These are phyloP conservation scores for Tauraco erythrolophus DNA, from an alignment of 2,113 vertebrate species.

Conservation along the genomic window DNA sequence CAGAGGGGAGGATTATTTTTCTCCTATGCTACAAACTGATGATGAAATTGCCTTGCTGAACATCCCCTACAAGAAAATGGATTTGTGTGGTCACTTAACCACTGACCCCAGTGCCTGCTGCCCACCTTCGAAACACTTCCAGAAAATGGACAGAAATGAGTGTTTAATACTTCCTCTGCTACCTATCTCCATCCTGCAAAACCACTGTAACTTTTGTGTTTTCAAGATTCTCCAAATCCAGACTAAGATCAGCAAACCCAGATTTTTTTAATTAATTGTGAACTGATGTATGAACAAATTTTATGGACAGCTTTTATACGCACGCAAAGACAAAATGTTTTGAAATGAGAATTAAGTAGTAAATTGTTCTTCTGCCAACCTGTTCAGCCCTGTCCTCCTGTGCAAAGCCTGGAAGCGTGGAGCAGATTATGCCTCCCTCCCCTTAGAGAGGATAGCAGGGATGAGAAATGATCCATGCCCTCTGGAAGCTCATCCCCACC, in stretches of 20 bases:
- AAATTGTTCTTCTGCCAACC: neutral
- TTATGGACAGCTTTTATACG: neutral
- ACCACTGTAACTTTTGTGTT: neutral
- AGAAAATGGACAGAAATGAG: neutral
- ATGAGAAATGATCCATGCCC: neutral
- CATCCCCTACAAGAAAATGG: neutral
- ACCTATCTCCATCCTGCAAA: neutral
- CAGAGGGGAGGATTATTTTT: neutral
- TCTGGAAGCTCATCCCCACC: neutral
- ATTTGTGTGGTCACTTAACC: neutral
- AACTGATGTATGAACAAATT: neutral
- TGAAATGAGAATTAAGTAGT: neutral
- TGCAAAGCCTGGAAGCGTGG: neutral
- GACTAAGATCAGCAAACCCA: neutral
- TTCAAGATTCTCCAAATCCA: neutral
- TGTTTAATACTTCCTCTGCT: neutral
- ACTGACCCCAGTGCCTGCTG: neutral
- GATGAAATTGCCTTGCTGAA: neutral
- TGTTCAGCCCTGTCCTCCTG: neutral
- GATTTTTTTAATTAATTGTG: neutral
- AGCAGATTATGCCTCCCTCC: neutral
- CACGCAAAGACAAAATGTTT: neutral
- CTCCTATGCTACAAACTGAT: neutral
- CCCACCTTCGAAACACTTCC: neutral
- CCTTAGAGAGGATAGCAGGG: neutral